Evolutionary conservation across 2,888 invertebrate species (phyloP).

Genomic region (Hemistola chrysoprasaria): DNA sequence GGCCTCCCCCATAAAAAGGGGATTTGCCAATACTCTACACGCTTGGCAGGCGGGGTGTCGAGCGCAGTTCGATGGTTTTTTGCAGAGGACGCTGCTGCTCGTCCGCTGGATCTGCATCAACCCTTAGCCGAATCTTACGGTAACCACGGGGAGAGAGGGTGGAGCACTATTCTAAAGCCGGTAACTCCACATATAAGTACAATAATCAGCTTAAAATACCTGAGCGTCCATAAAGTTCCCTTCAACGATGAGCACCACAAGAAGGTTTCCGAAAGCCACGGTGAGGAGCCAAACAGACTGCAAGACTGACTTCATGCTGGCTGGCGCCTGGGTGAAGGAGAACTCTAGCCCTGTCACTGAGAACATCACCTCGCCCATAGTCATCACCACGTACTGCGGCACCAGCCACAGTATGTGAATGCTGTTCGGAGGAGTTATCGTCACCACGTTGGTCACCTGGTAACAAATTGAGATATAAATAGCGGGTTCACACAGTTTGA

Average conservation of each 20-base stretch:
- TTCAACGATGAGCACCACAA: constrained; percentile 95
- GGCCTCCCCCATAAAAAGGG: no score
- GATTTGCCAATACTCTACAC: no score
- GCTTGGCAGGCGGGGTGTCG: no score
- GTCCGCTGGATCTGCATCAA: no score
- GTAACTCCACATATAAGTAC: no score
- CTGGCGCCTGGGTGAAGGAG: constrained; percentile 96
- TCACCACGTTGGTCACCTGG: constrained; percentile 56
- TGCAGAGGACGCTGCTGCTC: no score
- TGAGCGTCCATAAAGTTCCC: constrained; percentile 88
- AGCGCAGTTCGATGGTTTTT: no score
- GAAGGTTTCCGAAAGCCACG: constrained; percentile 95
- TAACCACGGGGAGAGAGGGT: no score
- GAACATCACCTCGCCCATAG: constrained; percentile 97
- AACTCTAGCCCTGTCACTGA: constrained; percentile 98
- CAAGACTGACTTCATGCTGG: constrained; percentile 96
- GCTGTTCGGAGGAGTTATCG: constrained; percentile 86
- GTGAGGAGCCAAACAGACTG: constrained; percentile 96
- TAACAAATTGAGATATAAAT: constrained; percentile 4
- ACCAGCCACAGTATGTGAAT: constrained; percentile 93
- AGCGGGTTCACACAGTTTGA: no score
- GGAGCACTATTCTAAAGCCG: no score
- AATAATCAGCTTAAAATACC: constrained; percentile 79
- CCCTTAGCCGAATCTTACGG: no score
- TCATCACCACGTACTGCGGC: constrained; percentile 96